Evolutionary conservation across 2,888 invertebrate genomes (phyloP).

Genomic region (Kuschelorhynchus macadamiae): DNA sequence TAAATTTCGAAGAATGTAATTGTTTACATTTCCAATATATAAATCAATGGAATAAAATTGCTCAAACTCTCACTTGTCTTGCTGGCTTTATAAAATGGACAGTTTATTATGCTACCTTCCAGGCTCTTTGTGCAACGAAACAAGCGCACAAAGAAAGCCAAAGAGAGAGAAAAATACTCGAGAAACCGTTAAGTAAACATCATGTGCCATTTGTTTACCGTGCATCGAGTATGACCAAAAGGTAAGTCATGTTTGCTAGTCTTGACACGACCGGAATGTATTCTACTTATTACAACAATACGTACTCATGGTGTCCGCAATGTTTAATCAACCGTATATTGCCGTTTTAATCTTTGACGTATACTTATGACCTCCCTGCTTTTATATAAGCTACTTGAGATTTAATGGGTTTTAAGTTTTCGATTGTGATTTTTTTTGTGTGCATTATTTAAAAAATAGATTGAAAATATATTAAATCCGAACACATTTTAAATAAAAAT

Average conservation of each 20-base stretch:
- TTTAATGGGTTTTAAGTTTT: background rate
- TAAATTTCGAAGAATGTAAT: too few species aligned
- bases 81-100: too few species aligned
- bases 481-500: too few species aligned
- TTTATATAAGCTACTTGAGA: background rate
- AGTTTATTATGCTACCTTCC: too few species aligned
- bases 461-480: too few species aligned
- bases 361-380: conserved; percentile 34
- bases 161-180: conserved; percentile 15
- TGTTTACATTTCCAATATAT: too few species aligned
- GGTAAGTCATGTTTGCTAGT: conserved; percentile 31
- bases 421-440: too few species aligned
- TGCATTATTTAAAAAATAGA: too few species aligned
- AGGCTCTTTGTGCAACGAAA: too few species aligned
- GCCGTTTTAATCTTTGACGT: conserved; percentile 51
- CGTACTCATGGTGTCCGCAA: conserved; percentile 50
- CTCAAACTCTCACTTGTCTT: too few species aligned
- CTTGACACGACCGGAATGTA: conserved; percentile 32
- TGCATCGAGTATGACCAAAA: conserved; percentile 18
- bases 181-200: conserved; percentile 39
- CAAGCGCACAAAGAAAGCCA: too few species aligned
- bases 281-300: conserved; percentile 41
- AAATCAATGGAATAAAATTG: too few species aligned
- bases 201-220: conserved; percentile 21
- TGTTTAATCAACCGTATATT: conserved; percentile 55